Conservation (phyloP, 2,113 vertebrate species). For the Cranoglanis bouderius region DNA sequence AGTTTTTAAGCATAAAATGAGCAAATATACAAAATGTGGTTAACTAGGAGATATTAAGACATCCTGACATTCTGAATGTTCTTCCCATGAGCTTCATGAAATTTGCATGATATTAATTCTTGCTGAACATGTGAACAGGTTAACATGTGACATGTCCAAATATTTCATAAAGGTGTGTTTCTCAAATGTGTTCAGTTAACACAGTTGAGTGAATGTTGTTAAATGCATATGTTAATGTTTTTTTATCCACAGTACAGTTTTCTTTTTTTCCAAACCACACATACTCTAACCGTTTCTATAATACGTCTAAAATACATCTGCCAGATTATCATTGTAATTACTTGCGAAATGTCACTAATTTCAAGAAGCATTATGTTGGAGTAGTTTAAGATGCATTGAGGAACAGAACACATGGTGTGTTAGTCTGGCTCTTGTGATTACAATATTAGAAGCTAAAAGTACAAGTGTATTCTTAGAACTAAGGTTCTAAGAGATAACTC, state of each 20-base stretch:
- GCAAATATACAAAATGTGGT: background rate
- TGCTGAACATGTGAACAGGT: background rate
- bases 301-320: background rate
- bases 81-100: background rate
- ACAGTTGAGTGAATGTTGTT: background rate
- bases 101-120: background rate
- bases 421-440: background rate
- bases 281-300: background rate
- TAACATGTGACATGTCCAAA: background rate
- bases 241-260: background rate
- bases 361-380: background rate
- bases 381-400: background rate
- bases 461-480: constrained; percentile 3
- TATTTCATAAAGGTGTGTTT: background rate
- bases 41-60: background rate
- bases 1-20: background rate
- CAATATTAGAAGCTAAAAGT: background rate
- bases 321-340: background rate
- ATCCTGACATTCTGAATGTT: background rate
- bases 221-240: background rate
- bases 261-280: background rate
- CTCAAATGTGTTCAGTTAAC: background rate
- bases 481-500: constrained; percentile 33
- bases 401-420: background rate
- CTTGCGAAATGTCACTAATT: background rate